These are phyloP conservation scores for Dunckerocampus dactyliophorus DNA, from an alignment of 2,113 vertebrate species.

Conservation along the genomic window DNA sequence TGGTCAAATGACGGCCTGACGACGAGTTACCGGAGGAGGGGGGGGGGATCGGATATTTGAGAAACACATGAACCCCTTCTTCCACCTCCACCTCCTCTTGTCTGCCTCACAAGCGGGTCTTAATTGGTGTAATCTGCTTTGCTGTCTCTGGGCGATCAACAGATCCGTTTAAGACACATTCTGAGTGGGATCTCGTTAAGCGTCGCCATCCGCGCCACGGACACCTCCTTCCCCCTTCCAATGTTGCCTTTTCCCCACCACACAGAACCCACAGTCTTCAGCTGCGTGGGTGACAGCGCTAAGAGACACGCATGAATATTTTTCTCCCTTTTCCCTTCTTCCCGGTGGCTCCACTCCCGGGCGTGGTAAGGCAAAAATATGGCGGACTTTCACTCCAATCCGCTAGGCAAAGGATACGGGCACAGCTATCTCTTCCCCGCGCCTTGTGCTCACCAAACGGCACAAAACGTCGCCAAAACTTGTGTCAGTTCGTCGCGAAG, in stretches of 20 bases:
- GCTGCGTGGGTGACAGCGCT: slow-evolving; percentile 3
- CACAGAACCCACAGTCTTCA: slow-evolving; percentile 7
- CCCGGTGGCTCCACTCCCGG: slow-evolving; percentile 64
- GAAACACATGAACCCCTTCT: slow-evolving; percentile 28
- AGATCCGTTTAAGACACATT: slow-evolving; percentile 61
- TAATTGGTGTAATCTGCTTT: slow-evolving; percentile 52
- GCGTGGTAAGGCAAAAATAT: slow-evolving; percentile 76
- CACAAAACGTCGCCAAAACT: slow-evolving; percentile 28
- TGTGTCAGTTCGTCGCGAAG: background rate
- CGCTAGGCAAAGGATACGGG: slow-evolving; percentile 52
- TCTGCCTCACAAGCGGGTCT: slow-evolving; percentile 35
- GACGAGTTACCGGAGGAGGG: slow-evolving; percentile 17
- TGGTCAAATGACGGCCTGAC: slow-evolving; percentile 20
- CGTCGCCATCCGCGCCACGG: slow-evolving; percentile 36
- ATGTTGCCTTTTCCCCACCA: slow-evolving; percentile 6
- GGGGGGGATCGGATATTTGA: slow-evolving; percentile 25
- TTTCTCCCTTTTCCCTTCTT: background rate
- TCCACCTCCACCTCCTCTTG: slow-evolving; percentile 23
- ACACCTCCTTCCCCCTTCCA: background rate
- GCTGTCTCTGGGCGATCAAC: slow-evolving; percentile 62
- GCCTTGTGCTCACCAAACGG: slow-evolving; percentile 32
- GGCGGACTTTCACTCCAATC: slow-evolving; percentile 75
- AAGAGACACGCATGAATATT: slow-evolving; percentile 29
- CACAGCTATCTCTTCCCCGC: slow-evolving; percentile 49
- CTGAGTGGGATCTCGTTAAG: slow-evolving; percentile 27